Conservation (phyloP, 2,888 invertebrate species). For the Lithosia quadra region DNA sequence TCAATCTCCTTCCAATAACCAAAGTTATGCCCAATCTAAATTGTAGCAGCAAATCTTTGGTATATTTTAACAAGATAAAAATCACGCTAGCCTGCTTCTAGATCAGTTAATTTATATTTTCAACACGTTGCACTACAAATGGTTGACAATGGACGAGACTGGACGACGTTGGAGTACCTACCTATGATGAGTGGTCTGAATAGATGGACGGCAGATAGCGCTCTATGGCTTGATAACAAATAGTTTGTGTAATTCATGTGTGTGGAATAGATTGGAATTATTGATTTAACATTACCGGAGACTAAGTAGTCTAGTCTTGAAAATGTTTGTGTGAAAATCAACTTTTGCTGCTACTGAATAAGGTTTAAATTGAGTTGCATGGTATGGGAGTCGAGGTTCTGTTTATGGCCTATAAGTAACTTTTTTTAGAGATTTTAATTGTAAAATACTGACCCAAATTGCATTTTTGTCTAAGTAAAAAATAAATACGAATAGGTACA, state of each 20-base stretch:
- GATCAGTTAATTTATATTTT: slow-evolving; percentile 20
- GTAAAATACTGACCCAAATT: too few relatives aligned
- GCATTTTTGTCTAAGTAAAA: too few relatives aligned
- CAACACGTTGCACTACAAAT: slow-evolving; percentile 15
- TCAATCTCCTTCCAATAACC: too few relatives aligned
- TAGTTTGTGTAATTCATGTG: background rate
- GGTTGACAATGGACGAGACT: slow-evolving; percentile 19
- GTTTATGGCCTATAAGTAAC: too few relatives aligned
- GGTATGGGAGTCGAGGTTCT: background rate
- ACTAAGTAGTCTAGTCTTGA: too few relatives aligned
- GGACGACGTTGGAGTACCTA: background rate
- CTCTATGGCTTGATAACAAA: background rate
- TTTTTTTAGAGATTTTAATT: too few relatives aligned
- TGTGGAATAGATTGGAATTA: background rate
- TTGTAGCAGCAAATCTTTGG: background rate
- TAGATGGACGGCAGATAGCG: slow-evolving; percentile 15
- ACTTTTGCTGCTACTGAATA: too few relatives aligned
- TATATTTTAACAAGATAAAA: background rate
- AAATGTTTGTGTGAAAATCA: too few relatives aligned
- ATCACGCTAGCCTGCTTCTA: background rate
- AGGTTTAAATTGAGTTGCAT: too few relatives aligned
- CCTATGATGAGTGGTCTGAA: slow-evolving; percentile 14
- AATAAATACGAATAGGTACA: background rate
- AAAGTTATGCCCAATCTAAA: too few relatives aligned
- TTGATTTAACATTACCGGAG: too few relatives aligned